A percentile compares a stretch with the other conserved stretches of the same genome.
Evolutionary conservation across 2,888 invertebrate species (phyloP).

Genomic region (Drosophila mulleri): DNA sequence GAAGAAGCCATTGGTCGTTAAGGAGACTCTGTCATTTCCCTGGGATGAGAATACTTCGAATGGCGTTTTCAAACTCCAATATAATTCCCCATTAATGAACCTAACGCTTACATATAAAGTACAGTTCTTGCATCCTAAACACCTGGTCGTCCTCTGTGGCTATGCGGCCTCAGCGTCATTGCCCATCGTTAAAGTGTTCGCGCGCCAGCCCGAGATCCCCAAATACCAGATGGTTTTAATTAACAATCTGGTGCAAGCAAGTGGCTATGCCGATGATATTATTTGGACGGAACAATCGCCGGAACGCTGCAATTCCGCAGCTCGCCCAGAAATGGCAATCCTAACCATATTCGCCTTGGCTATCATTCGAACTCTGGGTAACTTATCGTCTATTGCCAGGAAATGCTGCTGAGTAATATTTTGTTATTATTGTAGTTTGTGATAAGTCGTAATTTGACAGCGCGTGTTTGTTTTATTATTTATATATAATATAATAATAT

Average conservation of each 20-base stretch:
- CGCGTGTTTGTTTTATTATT: not conserved
- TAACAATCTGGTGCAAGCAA: not conserved
- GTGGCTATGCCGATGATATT: conserved; percentile 32
- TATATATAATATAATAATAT: not conserved
- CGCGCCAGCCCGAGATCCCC: conserved; percentile 28
- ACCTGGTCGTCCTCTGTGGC: conserved; percentile 26
- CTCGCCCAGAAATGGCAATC: not conserved
- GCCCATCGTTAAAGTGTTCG: conserved; percentile 58
- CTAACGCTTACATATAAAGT: conserved; percentile 56
- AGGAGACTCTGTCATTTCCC: conserved; percentile 55
- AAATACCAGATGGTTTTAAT: not conserved
- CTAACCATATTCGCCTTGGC: not conserved
- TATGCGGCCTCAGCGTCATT: conserved; percentile 7
- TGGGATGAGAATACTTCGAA: conserved; percentile 51
- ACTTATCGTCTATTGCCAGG: not conserved
- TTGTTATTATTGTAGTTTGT: not conserved
- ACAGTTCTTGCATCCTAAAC: conserved; percentile 30
- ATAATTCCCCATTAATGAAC: not conserved
- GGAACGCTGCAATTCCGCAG: conserved; percentile 45
- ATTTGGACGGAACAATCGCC: conserved; percentile 55
- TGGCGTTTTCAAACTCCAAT: conserved; percentile 57
- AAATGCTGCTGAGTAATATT: not conserved
- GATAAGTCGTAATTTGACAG: not conserved
- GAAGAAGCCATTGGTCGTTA: conserved; percentile 21
- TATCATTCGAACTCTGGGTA: conserved; percentile 1